A percentile compares a stretch with the other conserved stretches of the same genome.
Conservation (phyloP, 2,797 vertebrate species). For the Chelidonichthys spinosus region DNA sequence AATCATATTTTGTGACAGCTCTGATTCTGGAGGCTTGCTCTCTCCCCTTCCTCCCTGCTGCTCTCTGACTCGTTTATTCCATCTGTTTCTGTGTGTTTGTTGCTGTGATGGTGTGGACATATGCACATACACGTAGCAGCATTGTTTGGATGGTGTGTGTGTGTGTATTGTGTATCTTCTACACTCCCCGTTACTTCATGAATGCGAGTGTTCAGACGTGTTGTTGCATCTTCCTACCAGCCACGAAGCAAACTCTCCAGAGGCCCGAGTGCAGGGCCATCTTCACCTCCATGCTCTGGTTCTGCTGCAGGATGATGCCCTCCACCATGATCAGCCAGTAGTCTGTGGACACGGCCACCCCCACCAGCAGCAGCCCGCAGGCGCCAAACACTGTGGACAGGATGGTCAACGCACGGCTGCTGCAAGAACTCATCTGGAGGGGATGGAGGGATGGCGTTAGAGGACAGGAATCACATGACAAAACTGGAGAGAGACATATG, state of each 20-base stretch:
- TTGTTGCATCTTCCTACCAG: conserved; percentile 79
- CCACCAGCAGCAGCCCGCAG: conserved; percentile 91
- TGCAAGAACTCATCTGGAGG: conserved; percentile 92
- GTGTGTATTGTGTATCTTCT: conserved; percentile 1
- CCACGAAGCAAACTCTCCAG: conserved; percentile 95
- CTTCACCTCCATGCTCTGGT: conserved; percentile 94
- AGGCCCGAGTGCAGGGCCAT: conserved; percentile 94
- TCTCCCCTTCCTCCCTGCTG: conserved; percentile 19
- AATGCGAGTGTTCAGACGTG: conserved; percentile 9
- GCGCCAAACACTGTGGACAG: conserved; percentile 95
- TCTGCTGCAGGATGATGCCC: conserved; percentile 92
- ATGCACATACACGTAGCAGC: conserved; percentile 10
- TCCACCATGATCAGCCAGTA: conserved; percentile 97
- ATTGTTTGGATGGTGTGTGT: conserved; percentile 7
- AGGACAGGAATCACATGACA: conserved; percentile 15
- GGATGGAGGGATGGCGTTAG: conserved; percentile 20
- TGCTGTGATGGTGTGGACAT: conserved; percentile 17
- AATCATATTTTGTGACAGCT: conserved; percentile 63
- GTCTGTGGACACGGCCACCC: conserved; percentile 94
- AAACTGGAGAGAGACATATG: conserved; percentile 15
- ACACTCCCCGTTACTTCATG: background rate
- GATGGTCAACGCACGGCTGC: conserved; percentile 93
- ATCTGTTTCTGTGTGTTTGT: conserved; percentile 30
- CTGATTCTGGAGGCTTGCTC: conserved; percentile 34
- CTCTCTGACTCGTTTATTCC: conserved; percentile 18